Base-by-base conservation (phyloP, 2,113 vertebrate species). In the Physeter macrocephalus region DNA sequence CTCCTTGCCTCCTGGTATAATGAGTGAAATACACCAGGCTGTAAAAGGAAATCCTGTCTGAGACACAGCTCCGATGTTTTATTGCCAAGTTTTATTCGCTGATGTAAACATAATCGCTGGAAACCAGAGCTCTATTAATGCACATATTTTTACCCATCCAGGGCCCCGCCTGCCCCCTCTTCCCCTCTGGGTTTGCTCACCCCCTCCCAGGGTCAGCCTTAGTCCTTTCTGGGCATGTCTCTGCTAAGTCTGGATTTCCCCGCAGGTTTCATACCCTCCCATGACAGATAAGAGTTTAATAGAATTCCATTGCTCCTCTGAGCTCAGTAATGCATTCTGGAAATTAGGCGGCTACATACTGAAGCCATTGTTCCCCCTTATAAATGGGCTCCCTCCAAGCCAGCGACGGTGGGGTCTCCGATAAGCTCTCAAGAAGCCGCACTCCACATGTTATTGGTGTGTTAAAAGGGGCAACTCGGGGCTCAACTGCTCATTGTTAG, bases 11-110 rank as follows among this genome's bases (percentile, higher is more conserved):
- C 96, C 94, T 77, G 94, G 97, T 94, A 95, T 94, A 97, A 87
- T 92, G 92, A 98, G 81, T 98, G 96, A 98, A 98, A 98, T 98
- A 98, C 92, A 96, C 94, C 13, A 5, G 95, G 95, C 94, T 92
- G 94, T 98, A 98, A 98, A 98, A 93, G 95, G 86, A 62, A 98
- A 95, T 49, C 93, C 97, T 98, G 93, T 97, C 93, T 87, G 96
- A 97, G 97, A 97, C 64, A 29, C 83, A 95, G 95, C 95, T 93
- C 36, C 18, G n/a, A 98, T 97, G 90, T 95, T 98, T 98, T 98
- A 98, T 96, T 90, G 93, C 92, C 93, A 97, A 96, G 88, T 98
- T 98, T 98, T 98, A 98, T 98, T 98, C 90, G 95, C 97, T 97
- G 98, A 92, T 90, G 95, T 97, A 95, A 98, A 97, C 88, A 89